These are phyloP conservation scores for Beroe ovata DNA, from an alignment of 37 sponge, comb jelly and placozoan genomes.

Conservation along the genomic window DNA sequence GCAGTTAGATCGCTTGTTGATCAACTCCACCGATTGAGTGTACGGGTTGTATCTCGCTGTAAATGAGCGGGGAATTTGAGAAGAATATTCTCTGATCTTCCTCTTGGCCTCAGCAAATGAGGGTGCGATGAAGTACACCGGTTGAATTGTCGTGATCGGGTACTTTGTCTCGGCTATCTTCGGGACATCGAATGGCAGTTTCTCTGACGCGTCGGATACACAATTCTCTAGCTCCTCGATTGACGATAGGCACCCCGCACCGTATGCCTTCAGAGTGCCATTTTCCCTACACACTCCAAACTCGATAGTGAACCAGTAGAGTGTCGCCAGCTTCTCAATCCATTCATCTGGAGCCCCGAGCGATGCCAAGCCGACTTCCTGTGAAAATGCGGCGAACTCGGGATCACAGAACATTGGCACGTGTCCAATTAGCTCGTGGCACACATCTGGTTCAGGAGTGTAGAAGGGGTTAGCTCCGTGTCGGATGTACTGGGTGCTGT, in stretches of 20 bases:
- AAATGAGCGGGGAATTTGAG: slow-evolving; percentile 87
- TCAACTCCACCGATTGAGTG: slow-evolving; percentile 86
- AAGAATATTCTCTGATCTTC: slow-evolving; percentile 88
- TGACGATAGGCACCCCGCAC: slow-evolving; percentile 62
- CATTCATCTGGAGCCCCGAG: slow-evolving; percentile 95
- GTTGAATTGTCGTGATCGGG: slow-evolving; percentile 92
- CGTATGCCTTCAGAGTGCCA: slow-evolving; percentile 67
- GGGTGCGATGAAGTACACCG: slow-evolving; percentile 91
- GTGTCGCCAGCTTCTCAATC: slow-evolving; percentile 83
- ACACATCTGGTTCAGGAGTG: slow-evolving; percentile 98
- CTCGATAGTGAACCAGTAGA: slow-evolving; percentile 70
- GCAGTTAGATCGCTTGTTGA: slow-evolving; percentile 72
- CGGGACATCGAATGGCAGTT: slow-evolving; percentile 78
- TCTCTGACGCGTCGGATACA: slow-evolving; percentile 79
- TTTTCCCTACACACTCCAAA: slow-evolving; percentile 63
- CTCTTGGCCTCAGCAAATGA: slow-evolving; percentile 84
- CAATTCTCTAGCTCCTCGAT: slow-evolving; percentile 76
- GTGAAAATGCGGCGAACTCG: slow-evolving; percentile 91
- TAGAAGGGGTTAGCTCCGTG: slow-evolving; percentile 94
- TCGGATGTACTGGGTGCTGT: slow-evolving; percentile 97
- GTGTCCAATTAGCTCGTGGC: slow-evolving; percentile 98
- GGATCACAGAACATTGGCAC: slow-evolving; percentile 92
- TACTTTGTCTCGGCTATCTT: slow-evolving; percentile 79
- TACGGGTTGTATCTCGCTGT: slow-evolving; percentile 92
- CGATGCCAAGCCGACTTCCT: slow-evolving; percentile 95